These are phyloP conservation scores for Drosophila asahinai DNA, from an alignment of 1,140 invertebrate genomes.

Conservation along the genomic window DNA sequence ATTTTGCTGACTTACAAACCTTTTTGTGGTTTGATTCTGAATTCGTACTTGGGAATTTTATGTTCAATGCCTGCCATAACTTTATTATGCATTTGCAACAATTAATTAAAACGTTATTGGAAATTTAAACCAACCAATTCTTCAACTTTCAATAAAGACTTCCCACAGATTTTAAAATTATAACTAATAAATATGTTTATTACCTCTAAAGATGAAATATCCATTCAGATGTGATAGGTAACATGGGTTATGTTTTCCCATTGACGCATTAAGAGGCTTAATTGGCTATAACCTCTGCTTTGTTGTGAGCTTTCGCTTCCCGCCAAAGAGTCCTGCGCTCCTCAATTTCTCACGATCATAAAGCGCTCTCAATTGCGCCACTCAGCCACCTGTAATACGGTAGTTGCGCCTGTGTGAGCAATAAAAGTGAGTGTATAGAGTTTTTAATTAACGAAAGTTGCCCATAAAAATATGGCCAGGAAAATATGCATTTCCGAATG, in stretches of 20 bases:
- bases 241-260: neutral
- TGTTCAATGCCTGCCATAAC: too few species aligned
- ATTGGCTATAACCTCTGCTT: neutral
- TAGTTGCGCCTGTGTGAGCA: slow-evolving; percentile 10
- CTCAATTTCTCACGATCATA: slow-evolving; percentile 24
- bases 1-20: too few species aligned
- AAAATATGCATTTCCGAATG: slow-evolving; percentile 55
- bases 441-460: slow-evolving; percentile 53
- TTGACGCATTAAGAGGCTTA: neutral
- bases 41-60: too few species aligned
- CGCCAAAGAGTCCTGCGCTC: neutral
- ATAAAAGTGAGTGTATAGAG: slow-evolving; percentile 20
- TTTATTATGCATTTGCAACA: too few species aligned
- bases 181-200: neutral
- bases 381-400: neutral
- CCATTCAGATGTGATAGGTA: neutral
- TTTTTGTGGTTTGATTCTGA: too few species aligned
- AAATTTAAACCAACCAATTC: too few species aligned
- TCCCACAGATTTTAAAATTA: neutral
- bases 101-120: too few species aligned
- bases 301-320: neutral
- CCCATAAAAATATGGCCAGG: slow-evolving; percentile 44
- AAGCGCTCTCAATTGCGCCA: neutral
- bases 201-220: neutral
- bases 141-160: too few species aligned